A percentile compares a stretch with the other conserved stretches of the same genome.
phyloP scores from a whole-genome alignment of 2,888 invertebrate species.

The Epirrhoe alternata region DNA sequence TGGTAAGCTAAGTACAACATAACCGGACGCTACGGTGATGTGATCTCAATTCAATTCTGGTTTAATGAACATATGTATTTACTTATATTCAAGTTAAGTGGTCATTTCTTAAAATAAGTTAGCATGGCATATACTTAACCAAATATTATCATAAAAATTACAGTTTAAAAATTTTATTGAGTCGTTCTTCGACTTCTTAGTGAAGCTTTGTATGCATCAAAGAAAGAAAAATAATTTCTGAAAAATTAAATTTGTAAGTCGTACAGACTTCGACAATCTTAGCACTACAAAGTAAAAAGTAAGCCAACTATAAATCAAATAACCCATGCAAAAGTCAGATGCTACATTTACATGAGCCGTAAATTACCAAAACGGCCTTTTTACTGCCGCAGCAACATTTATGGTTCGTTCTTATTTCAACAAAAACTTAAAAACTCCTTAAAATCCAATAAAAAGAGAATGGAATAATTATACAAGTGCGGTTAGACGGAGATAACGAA shows the following conservation, averaged over 20 bases:
- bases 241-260: background rate
- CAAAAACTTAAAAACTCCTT: constrained; percentile 80
- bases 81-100: too few species aligned
- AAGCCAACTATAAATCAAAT: constrained; percentile 64
- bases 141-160: too few species aligned
- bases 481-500: constrained; percentile 62
- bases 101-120: too few species aligned
- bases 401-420: constrained; percentile 77
- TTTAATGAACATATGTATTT: too few species aligned
- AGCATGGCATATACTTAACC: too few species aligned
- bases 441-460: constrained; percentile 80
- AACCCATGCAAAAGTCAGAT: constrained; percentile 65
- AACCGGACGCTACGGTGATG: too few species aligned
- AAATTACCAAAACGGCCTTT: constrained; percentile 80
- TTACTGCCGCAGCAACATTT: constrained; percentile 80
- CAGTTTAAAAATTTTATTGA: background rate
- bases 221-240: background rate
- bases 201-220: background rate
- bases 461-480: constrained; percentile 76
- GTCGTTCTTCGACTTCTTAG: background rate
- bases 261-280: background rate
- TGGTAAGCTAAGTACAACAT: too few species aligned
- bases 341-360: constrained; percentile 73
- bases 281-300: constrained; percentile 54
- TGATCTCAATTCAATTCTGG: too few species aligned